These are phyloP conservation scores for Drosophila athabasca DNA, from an alignment of 1,140 invertebrate species.

Conservation along the genomic window DNA sequence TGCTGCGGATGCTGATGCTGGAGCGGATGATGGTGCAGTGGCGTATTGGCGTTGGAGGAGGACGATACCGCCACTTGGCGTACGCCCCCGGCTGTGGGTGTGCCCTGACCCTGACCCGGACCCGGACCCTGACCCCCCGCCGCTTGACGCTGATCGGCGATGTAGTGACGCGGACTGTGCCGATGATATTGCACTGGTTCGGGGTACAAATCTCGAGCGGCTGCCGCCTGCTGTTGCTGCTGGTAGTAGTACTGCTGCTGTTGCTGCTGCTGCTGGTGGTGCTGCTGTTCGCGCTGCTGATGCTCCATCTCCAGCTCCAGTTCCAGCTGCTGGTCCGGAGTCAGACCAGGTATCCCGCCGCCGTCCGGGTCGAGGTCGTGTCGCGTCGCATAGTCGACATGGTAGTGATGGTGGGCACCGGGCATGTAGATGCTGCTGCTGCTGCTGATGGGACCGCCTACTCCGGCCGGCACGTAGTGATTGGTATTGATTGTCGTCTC, in stretches of 20 bases:
- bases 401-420: constrained; percentile 65
- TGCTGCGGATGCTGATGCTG: constrained; percentile 23
- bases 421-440: constrained; percentile 73
- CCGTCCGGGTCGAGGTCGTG: constrained; percentile 62
- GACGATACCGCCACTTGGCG: constrained; percentile 59
- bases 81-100: constrained; percentile 62
- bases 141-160: constrained; percentile 74
- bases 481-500: constrained; percentile 83
- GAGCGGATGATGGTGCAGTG: constrained; percentile 55
- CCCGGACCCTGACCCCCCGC: constrained; percentile 14
- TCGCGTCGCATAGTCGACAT: constrained; percentile 62
- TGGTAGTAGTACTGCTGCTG: constrained; percentile 23
- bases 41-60: constrained; percentile 73
- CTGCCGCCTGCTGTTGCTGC: constrained; percentile 25
- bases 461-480: constrained; percentile 54
- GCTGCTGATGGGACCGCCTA: constrained; percentile 23
- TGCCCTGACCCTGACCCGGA: constrained; percentile 31
- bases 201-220: constrained; percentile 72
- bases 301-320: constrained; percentile 39
- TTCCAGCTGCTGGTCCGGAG: constrained; percentile 45
- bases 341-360: constrained; percentile 67
- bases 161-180: constrained; percentile 81
- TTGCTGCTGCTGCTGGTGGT: constrained; percentile 49
- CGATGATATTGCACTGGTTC: constrained; percentile 78
- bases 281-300: constrained; percentile 45